Percentiles rank a stretch among this genome's conserved stretches.
These are phyloP conservation scores for Thryonomys swinderianus DNA, from an alignment of 2,113 vertebrate species.

Conservation along the genomic window DNA sequence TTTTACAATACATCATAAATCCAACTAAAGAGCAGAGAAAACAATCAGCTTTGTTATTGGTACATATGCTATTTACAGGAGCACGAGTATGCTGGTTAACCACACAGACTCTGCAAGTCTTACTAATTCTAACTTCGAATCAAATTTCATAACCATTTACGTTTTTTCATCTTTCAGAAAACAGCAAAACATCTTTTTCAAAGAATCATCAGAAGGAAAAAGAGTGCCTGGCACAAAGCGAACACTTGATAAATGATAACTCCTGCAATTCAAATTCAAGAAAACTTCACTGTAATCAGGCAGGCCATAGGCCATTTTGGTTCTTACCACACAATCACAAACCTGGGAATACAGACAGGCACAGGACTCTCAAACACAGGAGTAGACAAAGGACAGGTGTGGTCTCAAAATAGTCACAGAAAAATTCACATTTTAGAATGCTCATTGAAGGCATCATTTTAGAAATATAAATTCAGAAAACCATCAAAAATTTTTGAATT, in stretches of 20 bases:
- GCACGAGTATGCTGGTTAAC: not conserved
- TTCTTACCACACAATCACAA: conserved; percentile 26
- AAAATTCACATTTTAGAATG: not conserved
- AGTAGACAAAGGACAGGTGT: not conserved
- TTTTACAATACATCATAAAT: not conserved
- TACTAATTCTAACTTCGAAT: not conserved
- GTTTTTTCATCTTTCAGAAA: not conserved
- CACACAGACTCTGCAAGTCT: not conserved
- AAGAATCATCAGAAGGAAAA: conserved; percentile 1
- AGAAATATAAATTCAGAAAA: not conserved
- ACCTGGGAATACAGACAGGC: not conserved
- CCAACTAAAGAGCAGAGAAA: conserved; percentile 13
- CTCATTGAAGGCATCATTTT: not conserved
- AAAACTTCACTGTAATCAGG: not conserved
- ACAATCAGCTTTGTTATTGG: not conserved
- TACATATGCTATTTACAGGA: not conserved
- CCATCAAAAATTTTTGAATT: conserved; percentile 8
- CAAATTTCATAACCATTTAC: not conserved
- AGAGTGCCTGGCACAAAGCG: not conserved
- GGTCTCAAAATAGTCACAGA: not conserved
- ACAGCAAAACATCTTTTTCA: not conserved
- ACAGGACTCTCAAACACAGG: not conserved
- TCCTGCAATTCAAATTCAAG: not conserved
- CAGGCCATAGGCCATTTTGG: not conserved
- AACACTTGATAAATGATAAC: not conserved